Conservation (phyloP, 2,113 vertebrate species). For the Pteropus alecto region DNA sequence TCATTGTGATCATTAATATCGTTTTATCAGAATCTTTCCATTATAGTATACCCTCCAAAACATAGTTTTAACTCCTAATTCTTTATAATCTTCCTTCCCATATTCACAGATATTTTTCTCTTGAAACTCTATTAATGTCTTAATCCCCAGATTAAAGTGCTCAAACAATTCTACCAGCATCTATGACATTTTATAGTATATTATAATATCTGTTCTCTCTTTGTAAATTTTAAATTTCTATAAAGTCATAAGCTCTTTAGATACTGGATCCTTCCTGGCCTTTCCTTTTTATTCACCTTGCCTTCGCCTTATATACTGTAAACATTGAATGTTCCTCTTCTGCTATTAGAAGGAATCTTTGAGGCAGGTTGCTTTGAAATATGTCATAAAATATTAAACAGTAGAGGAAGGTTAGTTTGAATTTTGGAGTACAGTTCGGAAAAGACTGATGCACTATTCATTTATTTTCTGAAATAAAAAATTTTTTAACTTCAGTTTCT, state of each 20-base stretch:
- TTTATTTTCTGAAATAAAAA: constrained; percentile 65
- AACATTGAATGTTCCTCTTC: not conserved
- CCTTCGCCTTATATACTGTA: not conserved
- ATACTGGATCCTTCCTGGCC: not conserved
- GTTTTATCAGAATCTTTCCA: not conserved
- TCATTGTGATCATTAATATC: not conserved
- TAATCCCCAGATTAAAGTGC: not conserved
- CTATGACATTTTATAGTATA: not conserved
- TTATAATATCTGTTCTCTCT: not conserved
- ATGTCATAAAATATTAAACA: constrained; percentile 59
- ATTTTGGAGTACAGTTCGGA: not conserved
- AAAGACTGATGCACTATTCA: not conserved
- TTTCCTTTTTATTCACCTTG: not conserved
- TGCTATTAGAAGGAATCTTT: not conserved
- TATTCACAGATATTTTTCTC: not conserved
- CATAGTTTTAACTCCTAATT: not conserved
- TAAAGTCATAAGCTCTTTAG: not conserved
- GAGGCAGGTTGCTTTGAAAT: not conserved
- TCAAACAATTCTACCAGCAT: not conserved
- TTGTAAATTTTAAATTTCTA: not conserved
- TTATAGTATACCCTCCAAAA: not conserved
- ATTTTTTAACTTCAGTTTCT: constrained; percentile 62
- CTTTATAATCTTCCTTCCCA: not conserved
- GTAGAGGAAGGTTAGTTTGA: constrained; percentile 19
- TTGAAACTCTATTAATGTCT: not conserved